phyloP scores from a whole-genome alignment of 1,140 invertebrate genomes.

The Sitophilus oryzae region DNA sequence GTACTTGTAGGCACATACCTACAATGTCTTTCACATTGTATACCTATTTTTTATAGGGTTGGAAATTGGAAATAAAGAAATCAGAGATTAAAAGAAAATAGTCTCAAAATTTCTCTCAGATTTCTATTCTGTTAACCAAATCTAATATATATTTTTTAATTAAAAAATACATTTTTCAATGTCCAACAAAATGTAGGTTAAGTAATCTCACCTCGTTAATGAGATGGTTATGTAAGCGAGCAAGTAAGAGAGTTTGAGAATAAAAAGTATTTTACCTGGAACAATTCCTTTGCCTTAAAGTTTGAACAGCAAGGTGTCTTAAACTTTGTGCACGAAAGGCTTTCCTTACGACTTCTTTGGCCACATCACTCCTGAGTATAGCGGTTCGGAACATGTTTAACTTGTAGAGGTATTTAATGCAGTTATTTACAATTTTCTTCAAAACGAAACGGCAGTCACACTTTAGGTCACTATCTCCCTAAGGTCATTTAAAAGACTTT shows the following conservation, averaged over 20 bases:
- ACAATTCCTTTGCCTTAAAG: constrained; percentile 54
- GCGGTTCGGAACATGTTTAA: constrained; percentile 57
- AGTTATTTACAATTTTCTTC: constrained; percentile 5
- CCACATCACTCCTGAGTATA: constrained; percentile 57
- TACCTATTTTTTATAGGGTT: too few species aligned
- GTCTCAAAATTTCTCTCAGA: too few species aligned
- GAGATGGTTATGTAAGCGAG: constrained; percentile 16
- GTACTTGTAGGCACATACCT: too few species aligned
- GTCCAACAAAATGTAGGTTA: not conserved
- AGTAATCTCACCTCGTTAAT: not conserved
- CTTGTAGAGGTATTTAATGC: constrained; percentile 2
- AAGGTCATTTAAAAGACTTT: constrained; percentile 41
- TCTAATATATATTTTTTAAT: too few species aligned
- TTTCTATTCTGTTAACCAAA: too few species aligned
- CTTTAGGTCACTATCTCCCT: constrained; percentile 24
- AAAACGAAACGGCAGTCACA: constrained; percentile 29
- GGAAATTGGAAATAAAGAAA: not conserved
- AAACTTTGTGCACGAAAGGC: constrained; percentile 50
- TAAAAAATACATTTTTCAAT: too few species aligned
- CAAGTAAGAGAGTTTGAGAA: constrained; percentile 1
- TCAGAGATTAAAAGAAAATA: not conserved
- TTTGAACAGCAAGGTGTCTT: constrained; percentile 55
- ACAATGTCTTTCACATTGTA: too few species aligned
- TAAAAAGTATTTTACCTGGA: constrained; percentile 47
- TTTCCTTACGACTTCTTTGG: constrained; percentile 54